Base-by-base conservation (phyloP, 1,140 invertebrate genomes). In the Matsumurasca onukii region DNA sequence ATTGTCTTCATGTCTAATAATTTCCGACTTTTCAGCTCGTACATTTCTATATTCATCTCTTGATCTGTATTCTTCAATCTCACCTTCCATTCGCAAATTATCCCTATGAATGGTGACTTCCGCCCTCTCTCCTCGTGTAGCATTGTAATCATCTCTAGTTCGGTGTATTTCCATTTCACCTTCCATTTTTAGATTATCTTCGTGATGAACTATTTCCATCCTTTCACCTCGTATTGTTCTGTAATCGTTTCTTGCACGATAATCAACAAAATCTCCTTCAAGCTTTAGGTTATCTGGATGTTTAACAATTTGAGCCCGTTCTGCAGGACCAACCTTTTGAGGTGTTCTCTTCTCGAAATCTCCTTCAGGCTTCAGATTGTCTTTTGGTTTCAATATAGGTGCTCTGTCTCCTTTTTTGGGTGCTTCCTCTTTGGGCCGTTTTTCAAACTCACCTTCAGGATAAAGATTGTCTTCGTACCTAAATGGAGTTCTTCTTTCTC, bases 41-140 rank as follows among this genome's bases (percentile, higher is more conserved):
- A 31, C 55, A 1, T 70, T 59, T 20, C 51, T 63, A 65, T 75
- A 77, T 15, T 78, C 76, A 69, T 78, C 77, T 64, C 73, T 69
- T 15, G 74, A 72, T 57, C 73, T 73, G 30, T 72, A 72, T 9
- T 72, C 69, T 63, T 84, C 80, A 73, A 88, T 86, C 9, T 85
- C 80, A 17, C 88, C 88, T 78, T 86, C 86, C 69, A 83, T 81
- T 71, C 78, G 81, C 17, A 88, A 77, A 75, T 89, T 89, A 77
- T 90, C 86, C 73, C 84, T 79, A 57, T 85, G 85, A 74, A 79
- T 85, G 34, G 82, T 82, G 45, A 85, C 84, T 13, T 81, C 77
- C 39, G 83, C 82, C 71, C 85, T 81, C 70, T 89, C 87, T 0
- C 83, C 81, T 17, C 59, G 74, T 25, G 55, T 75, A 9, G 70